Base-by-base conservation (phyloP, 2,113 vertebrate genomes). In the Formicarius rufipectus region DNA sequence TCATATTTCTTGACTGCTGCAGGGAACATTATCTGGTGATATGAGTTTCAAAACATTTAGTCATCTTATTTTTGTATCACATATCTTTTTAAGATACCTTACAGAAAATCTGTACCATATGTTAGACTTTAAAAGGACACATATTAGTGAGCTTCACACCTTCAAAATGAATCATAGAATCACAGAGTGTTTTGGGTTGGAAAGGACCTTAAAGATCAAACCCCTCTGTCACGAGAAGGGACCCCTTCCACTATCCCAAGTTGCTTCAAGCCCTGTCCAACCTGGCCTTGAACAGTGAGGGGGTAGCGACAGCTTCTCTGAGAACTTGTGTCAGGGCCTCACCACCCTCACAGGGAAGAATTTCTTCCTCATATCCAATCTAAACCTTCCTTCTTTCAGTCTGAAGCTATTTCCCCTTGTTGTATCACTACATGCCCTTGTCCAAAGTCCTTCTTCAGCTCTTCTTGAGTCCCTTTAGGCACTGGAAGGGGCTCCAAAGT, bases 31-130 rank as follows among this genome's bases (percentile, higher is more conserved):
- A 31, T 84, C 73, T 84, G 67, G 33, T 79, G 69, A 58, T 64
- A 47, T 67, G 62, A 76, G 8, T 64, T 63, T 28, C 49, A 62
- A 84, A 89, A 87, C 21, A 74, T 69, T 92, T 80, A 85, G 59
- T 72, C 62, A 88, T 91, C 71, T 76, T 52, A 79, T 76, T 86
- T 87, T 66, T 68, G 50, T 68, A 80, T 72, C 68, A 73, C 83
- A 17, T 71, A 66, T 89, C 66, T 85, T 73, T 69, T 85, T 44
- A 74, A 84, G 80, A 58, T 56, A 93, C 39, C 77, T 96, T 75
- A 72, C n/a, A 79, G 77, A 84, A 95, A 83, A 66, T 78, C 67
- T 85, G 72, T 44, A 37, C 84, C 93, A 91, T 93, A 92, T 95
- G 72, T 89, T 71, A 21, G 37, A 39, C 19, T 80, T 80, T 9